Base-by-base conservation (phyloP, 2,888 invertebrate genomes). In the Dioctria rufipes region DNA sequence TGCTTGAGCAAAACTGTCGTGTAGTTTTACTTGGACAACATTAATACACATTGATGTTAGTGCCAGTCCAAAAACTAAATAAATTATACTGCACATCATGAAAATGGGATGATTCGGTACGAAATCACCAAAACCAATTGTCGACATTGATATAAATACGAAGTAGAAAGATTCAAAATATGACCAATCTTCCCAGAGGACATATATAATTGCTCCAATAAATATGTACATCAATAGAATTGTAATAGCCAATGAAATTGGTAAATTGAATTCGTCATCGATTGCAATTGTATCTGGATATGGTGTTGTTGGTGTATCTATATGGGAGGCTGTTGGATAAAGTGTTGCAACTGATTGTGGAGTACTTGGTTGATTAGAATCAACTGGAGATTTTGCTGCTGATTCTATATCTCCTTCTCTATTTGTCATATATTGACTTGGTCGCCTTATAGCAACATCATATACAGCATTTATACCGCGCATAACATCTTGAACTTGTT, bases 41-140 rank as follows among this genome's bases (percentile, higher is more conserved):
- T 98, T 98, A 85, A 99, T 96, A 88, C 97, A 96, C 98, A 98
- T 98, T 84, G 98, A 97, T 75, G 98, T 98, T 37, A 99, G 90
- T 0, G 98, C 96, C 81, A 99, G 90, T 5, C 99, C 99, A 85
- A 99, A 96, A 39, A 98, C 94, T 80, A 99, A 90, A 87, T 99
- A 98, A 67, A 98, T 92, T 85, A 98, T 97, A 54, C 97, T 96
- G 80, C 95, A 92, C 91, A 98, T 95, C 93, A 98, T 96, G 85
- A 92, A 93, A 84, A 93, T 91, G 0, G 97, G 97, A 89, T 96
- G 95, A 87, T 94, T 92, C 1, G 98, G 98, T 0, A 97, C 95
- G 83, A 94, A 92, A 89, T 98, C 98, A 3, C 98, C 98, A 85
- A 98, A 95, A n/a, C 98, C 98, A 81, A 99, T 98, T 0, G 98